These are phyloP conservation scores for Hydrotaea diabolus DNA, from an alignment of 2,888 invertebrate genomes.

Conservation along the genomic window DNA sequence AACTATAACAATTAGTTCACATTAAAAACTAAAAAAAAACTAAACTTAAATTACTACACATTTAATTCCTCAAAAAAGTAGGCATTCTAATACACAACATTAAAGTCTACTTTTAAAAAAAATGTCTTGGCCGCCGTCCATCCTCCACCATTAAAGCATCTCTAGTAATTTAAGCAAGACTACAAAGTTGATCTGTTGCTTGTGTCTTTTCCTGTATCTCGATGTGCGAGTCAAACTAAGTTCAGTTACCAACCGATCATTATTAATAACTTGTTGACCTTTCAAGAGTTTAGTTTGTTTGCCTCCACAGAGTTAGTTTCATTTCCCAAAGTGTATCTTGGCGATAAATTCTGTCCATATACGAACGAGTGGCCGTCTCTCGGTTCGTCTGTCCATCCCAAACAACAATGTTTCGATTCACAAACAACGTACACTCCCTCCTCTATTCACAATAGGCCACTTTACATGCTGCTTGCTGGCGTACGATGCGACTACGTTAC, in stretches of 20 bases:
- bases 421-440: background rate
- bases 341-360: background rate
- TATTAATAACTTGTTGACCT: constrained; percentile 64
- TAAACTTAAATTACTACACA: background rate
- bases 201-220: background rate
- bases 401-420: background rate
- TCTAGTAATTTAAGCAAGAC: too few relatives aligned
- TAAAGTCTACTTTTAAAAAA: too few relatives aligned
- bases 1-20: constrained; percentile 12
- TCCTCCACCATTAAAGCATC: too few relatives aligned
- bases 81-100: background rate
- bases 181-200: background rate
- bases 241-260: constrained; percentile 6
- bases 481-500: background rate
- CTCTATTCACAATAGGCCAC: constrained; percentile 5
- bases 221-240: background rate
- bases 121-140: too few relatives aligned
- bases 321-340: constrained; percentile 12
- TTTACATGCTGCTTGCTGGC: constrained; percentile 14
- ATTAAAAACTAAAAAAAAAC: background rate
- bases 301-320: background rate
- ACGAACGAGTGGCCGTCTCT: background rate
- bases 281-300: constrained; percentile 52
- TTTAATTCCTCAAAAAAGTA: background rate
- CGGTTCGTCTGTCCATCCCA: background rate